These are phyloP conservation scores for Galerucella pusilla DNA, from an alignment of 2,888 invertebrate species.

Conservation along the genomic window DNA sequence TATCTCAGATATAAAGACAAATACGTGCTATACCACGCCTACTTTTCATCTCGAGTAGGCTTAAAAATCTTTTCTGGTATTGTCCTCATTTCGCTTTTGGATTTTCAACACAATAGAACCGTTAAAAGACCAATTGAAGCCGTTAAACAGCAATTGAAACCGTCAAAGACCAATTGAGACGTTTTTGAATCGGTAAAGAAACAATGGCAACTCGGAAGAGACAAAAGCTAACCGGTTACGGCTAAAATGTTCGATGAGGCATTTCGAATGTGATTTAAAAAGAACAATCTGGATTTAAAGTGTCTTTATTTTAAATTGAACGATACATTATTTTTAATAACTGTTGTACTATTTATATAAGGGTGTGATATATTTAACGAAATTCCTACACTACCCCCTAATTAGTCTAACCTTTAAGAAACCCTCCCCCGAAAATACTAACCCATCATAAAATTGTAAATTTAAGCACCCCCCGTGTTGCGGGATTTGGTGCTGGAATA, in stretches of 20 bases:
- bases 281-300: conserved; percentile 10
- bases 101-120: conserved; percentile 28
- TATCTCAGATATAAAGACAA: no score
- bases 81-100: conserved; percentile 19
- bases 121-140: conserved; percentile 16
- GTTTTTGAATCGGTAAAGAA: conserved; percentile 34
- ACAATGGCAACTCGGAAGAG: conserved; percentile 30
- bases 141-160: conserved; percentile 17
- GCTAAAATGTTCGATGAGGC: conserved; percentile 36
- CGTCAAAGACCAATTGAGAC: conserved; percentile 43
- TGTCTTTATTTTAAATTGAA: not conserved
- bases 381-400: conserved; percentile 7
- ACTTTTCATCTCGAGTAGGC: conserved; percentile 20
- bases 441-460: conserved; percentile 32
- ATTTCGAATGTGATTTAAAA: conserved; percentile 27
- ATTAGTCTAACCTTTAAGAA: conserved; percentile 23
- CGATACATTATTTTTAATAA: no score
- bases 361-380: not conserved
- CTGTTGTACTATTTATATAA: not conserved
- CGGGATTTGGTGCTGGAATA: conserved; percentile 29
- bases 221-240: conserved; percentile 40
- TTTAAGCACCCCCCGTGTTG: conserved; percentile 26
- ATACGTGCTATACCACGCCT: not conserved
- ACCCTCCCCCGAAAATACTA: conserved; percentile 7
- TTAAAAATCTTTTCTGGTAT: conserved; percentile 25